A percentile compares a stretch with the other conserved stretches of the same genome.
Conservation (phyloP, 1,140 invertebrate genomes). For the Heliconius himera region DNA sequence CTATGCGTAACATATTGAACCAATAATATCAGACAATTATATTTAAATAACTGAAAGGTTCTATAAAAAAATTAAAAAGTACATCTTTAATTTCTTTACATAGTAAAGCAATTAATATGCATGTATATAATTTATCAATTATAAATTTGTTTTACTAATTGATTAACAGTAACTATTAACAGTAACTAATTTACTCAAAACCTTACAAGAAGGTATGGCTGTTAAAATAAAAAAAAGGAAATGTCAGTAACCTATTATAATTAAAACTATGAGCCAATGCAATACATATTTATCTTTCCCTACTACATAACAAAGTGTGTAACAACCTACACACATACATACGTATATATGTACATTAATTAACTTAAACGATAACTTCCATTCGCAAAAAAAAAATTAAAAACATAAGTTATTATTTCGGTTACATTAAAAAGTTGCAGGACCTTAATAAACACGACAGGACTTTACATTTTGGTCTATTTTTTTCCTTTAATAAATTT, state of each 20-base stretch:
- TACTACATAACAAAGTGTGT: background rate
- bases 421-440: slow-evolving; percentile 19
- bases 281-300: background rate
- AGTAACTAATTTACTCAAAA: too few relatives aligned
- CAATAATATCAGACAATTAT: too few relatives aligned
- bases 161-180: too few relatives aligned
- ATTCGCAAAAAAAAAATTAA: background rate
- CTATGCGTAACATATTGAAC: too few relatives aligned
- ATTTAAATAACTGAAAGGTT: too few relatives aligned
- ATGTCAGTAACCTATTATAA: background rate
- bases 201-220: too few relatives aligned
- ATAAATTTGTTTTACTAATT: too few relatives aligned
- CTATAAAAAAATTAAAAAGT: too few relatives aligned
- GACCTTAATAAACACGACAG: background rate
- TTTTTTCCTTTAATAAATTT: background rate
- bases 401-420: background rate
- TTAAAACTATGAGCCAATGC: background rate
- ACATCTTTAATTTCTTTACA: too few relatives aligned
- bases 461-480: background rate
- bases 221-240: too few relatives aligned
- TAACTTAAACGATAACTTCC: background rate
- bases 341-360: background rate
- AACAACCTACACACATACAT: background rate
- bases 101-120: too few relatives aligned
- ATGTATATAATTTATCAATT: too few relatives aligned